Base-by-base conservation (phyloP, 2,113 vertebrate species). In the Stomatorhinus ivindoensis region DNA sequence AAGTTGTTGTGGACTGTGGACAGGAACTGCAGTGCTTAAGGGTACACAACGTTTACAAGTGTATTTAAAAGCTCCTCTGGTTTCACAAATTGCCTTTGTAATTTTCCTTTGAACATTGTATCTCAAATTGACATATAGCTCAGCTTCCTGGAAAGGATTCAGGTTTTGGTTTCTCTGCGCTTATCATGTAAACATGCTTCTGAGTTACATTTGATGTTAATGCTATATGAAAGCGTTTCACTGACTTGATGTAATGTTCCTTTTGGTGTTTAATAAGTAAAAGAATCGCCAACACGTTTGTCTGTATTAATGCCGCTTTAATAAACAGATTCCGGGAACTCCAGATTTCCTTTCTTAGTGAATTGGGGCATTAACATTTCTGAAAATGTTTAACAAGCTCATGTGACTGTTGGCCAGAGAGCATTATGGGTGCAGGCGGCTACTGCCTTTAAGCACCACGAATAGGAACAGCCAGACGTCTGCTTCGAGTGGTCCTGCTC, bases 351-450 rank as follows among this genome's bases (percentile, higher is more conserved):
- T 76, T 69, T 50, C 31, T 31, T 86, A 46, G 31, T 55, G 80
- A 89, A 65, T 6, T 65, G 42, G 51, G 47, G 53, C 80, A 21
- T 89, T 83, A 47, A 86, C 39, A 27, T 86, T 85, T 89, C 21
- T 85, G 39, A 46, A 46, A 80, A n/a, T 48, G 1, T 46, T 61
- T 65, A 69, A 65, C n/a, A 19, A 65, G 53, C 39, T 44, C 39
- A 53, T 88, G 19, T 65, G 53, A 44, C 87, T 47, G 17, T 7
- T 65, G 87, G 19, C 55, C 11, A 88, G 8, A 48, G 35, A 69
- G 39, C 31, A 46, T 15, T 65, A 8, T 35, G 53, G 53, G 50
- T 21, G 46, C 24, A n/a, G 51, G 0, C 0, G 5, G 87, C 19
- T 24, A 31, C 39, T 65, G 55, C 47, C 19, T 4, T 35, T 88